Evolutionary conservation across 2,113 vertebrate species (phyloP), one percentile per base, ranked within the genome.

Genomic region (Cephalophus harveyi): DNA sequence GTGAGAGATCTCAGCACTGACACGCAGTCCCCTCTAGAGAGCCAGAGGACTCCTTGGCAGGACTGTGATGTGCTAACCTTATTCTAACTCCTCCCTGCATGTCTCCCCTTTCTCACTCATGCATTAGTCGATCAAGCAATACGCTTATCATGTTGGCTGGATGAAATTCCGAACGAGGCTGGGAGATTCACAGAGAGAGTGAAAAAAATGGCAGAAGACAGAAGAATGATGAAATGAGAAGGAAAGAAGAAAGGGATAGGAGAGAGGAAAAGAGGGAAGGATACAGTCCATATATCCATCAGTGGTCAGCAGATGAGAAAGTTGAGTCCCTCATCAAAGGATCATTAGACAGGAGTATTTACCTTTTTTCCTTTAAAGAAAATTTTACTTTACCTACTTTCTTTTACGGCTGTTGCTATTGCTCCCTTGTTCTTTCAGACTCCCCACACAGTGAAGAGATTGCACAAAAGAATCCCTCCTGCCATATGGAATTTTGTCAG

Each of bases 281-380:
- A 28, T 1, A 21, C 0, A 0, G 3, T 64, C 6, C 2, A 28
- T 84, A 91, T 64, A 91, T 7, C 12, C 71, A 10, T 67, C 54
- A 81, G 13, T 87, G 43, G 48, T 96, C 46, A 55, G 33, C 48
- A 62, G 5, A 3, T 36, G 9, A 71, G 78, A 52, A 33, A 96
- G 3, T 0, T 16, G 48, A 59, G 46, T 64, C 19, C 7, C 8
- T 54, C 71, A 55, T 12, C 30, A 57, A 89, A 91, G 28, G 9
- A 40, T 54, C 11, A 11, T 30, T 27, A 33, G 84, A 52, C 28
- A 78, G 13, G 15, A 30, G 2, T n/a, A 57, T 30, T 50, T 81
- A 78, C 4, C 40, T 83, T 83, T 94, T 40, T 28, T 76, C 28
- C 74, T 88, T 90, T 43, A 83, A 36, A 71, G 19, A 87, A 92